These are phyloP conservation scores for Sturnus vulgaris DNA, from an alignment of 2,113 vertebrate genomes.

Conservation along the genomic window DNA sequence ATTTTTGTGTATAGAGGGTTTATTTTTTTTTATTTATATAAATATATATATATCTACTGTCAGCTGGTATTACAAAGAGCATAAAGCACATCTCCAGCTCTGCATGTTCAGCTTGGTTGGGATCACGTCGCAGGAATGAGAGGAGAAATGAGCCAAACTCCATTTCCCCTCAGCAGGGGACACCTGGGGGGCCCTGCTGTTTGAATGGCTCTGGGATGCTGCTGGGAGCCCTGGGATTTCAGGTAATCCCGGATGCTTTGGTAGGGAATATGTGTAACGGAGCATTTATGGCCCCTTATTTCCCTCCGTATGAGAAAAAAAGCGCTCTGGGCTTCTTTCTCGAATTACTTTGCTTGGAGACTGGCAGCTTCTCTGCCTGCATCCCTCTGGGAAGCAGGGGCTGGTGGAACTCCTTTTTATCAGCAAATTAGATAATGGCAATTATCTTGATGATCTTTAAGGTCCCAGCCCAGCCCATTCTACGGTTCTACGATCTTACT, in stretches of 20 bases:
- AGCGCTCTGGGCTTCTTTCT: neutral
- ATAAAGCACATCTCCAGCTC: neutral
- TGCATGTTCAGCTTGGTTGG: neutral
- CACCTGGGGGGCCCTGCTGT: neutral
- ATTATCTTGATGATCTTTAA: conserved; percentile 1
- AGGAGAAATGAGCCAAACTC: neutral
- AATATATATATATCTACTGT: neutral
- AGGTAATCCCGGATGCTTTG: neutral
- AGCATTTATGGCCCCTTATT: neutral
- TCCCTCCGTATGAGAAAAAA: neutral
- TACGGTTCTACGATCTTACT: neutral
- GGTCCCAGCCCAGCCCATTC: neutral
- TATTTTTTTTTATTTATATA: neutral
- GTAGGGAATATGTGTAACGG: neutral
- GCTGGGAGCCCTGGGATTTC: neutral
- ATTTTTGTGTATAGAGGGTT: neutral
- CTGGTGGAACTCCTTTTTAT: neutral
- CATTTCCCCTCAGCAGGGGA: neutral
- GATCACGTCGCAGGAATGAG: fast-evolving
- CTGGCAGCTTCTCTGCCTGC: neutral
- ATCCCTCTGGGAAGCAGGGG: neutral
- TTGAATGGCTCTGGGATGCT: neutral
- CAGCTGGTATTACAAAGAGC: neutral
- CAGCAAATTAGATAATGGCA: neutral
- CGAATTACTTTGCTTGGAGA: neutral